Evolutionary conservation across 2,797 vertebrate genomes (phyloP).

Genomic region (Epinephelus coioides): DNA sequence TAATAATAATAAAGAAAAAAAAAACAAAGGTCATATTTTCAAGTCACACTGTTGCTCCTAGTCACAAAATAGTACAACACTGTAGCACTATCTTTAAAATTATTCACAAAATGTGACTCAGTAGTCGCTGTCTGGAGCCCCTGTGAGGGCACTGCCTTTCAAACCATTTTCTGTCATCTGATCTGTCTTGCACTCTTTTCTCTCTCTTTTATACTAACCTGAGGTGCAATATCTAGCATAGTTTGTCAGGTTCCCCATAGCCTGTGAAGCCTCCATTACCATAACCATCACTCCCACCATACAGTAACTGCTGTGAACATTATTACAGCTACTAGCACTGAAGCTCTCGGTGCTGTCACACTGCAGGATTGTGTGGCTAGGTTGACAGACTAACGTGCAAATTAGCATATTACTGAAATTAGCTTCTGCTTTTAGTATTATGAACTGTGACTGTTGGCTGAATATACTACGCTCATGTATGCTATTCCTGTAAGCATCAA

Average conservation of each 20-base stretch:
- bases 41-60: too few species aligned
- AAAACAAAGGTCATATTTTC: too few species aligned
- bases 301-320: conserved; percentile 19
- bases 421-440: conserved; percentile 13
- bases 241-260: conserved; percentile 42
- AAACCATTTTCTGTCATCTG: conserved; percentile 4
- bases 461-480: neutral
- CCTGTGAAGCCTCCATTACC: conserved; percentile 44
- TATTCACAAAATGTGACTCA: too few species aligned
- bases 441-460: neutral
- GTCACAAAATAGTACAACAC: too few species aligned
- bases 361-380: neutral
- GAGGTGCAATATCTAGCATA: conserved; percentile 23
- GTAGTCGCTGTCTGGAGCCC: too few species aligned
- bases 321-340: conserved; percentile 5
- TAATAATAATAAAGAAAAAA: too few species aligned
- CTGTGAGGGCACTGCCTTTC: conserved; percentile 9
- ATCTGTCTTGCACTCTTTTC: conserved; percentile 9
- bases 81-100: too few species aligned
- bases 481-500: neutral
- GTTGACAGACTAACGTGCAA: neutral
- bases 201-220: conserved; percentile 7
- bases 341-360: conserved; percentile 21
- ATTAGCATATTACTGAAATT: neutral
- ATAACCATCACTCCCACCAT: conserved; percentile 39